Evolutionary conservation across 2,113 vertebrate species (phyloP), one percentile per base, ranked within the genome.

Genomic region (Phasianus colchicus): DNA sequence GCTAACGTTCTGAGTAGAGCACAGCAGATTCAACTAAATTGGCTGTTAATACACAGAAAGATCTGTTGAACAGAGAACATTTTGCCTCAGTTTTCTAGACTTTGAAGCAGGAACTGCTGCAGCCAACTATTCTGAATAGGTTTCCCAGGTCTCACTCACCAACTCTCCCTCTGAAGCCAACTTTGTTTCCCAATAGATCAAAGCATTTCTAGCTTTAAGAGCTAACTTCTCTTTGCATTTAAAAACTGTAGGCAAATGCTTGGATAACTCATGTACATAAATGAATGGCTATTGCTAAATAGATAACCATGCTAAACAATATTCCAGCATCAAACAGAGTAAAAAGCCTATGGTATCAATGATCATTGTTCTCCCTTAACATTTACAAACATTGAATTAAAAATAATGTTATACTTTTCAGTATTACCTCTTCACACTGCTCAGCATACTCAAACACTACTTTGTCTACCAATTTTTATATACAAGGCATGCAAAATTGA

Each of bases 401-500:
- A 55, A 13, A 0, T 64, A 64, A 40, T 18, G 15, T 11, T 5
- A 5, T 25, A 7, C 5, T 55, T 84, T 30, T 69, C 47, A 45
- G 25, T 22, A 50, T 42, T 34, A n/a, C 9, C 22, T 11, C 24
- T 72, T 2, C 21, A 85, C 18, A 42, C 9, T 47, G 29, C 52
- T 21, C 25, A 43, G 9, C 52, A 47, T 18, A 22, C n/a, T 54
- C 63, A n/a, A 25, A 55, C 7, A 7, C 2, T 38, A 34, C 60
- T 73, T 83, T 38, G 48, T 88, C 34, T 11, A 18, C 38, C 64
- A 10, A 9, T 3, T 17, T 20, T 11, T 58, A 18, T n/a, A 20
- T 20, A 54, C 80, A 88, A 80, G 75, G 52, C 36, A 52, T 67
- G 21, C 20, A 91, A 94, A 96, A 71, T 94, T 76, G 89, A 79